These are phyloP conservation scores for Arnoldichthys spilopterus DNA, from an alignment of 2,797 vertebrate species.

Conservation along the genomic window DNA sequence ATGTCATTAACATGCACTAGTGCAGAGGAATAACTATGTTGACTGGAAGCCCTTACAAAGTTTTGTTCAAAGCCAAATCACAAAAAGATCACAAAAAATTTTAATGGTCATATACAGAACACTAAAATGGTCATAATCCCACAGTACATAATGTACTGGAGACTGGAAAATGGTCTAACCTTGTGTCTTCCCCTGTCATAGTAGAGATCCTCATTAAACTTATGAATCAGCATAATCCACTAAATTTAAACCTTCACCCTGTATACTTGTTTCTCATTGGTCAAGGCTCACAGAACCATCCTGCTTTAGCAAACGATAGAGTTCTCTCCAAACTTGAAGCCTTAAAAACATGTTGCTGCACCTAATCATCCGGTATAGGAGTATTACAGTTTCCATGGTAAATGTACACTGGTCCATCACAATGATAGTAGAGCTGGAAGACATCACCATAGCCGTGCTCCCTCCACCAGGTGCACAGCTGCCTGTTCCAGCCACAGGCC, in stretches of 20 bases:
- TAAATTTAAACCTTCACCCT: not conserved
- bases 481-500: slow-evolving; percentile 94
- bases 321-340: not conserved
- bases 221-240: not conserved
- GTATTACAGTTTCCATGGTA: slow-evolving; percentile 97
- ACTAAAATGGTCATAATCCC: not conserved
- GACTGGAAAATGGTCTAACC: not conserved
- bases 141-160: not conserved
- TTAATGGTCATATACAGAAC: not conserved
- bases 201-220: not conserved
- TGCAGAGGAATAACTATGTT: not conserved
- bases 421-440: slow-evolving; percentile 90
- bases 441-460: slow-evolving; percentile 92
- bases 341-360: not conserved
- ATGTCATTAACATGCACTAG: not conserved
- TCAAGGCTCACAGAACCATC: not conserved
- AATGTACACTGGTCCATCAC: slow-evolving; percentile 85
- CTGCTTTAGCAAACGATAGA: not conserved
- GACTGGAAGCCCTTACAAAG: not conserved
- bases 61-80: not conserved
- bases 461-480: slow-evolving; percentile 97
- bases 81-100: not conserved
- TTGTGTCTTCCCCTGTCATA: not conserved
- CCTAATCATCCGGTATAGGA: slow-evolving; percentile 86
- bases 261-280: not conserved